Conservation (phyloP, 2,113 vertebrate species). For the Cyprinodon brontotheroides region DNA sequence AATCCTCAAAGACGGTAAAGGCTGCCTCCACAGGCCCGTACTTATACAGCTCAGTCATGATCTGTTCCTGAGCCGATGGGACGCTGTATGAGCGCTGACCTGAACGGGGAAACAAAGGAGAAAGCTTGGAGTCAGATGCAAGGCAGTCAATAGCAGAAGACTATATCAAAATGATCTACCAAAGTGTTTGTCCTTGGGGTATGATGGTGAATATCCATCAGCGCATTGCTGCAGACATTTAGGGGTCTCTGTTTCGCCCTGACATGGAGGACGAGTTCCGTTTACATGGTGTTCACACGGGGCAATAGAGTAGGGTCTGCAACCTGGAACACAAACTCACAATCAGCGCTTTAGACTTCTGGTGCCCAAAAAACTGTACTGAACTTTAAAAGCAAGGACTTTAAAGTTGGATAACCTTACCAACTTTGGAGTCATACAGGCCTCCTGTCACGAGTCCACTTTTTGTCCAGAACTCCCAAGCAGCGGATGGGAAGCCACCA, state of each 20-base stretch:
- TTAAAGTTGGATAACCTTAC: slow-evolving; percentile 70
- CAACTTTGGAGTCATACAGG: slow-evolving; percentile 85
- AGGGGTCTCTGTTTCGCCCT: slow-evolving; percentile 83
- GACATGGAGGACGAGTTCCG: slow-evolving; percentile 85
- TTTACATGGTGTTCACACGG: slow-evolving; percentile 94
- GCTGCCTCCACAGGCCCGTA: slow-evolving; percentile 88
- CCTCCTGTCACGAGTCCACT: slow-evolving; percentile 90
- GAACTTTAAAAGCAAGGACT: neutral
- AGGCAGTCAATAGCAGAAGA: neutral
- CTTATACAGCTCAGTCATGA: slow-evolving; percentile 91
- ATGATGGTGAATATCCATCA: slow-evolving; percentile 81
- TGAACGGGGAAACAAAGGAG: slow-evolving; percentile 17
- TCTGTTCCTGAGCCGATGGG: slow-evolving; percentile 80
- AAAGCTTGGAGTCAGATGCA: neutral
- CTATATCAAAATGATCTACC: slow-evolving; percentile 72
- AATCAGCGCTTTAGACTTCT: neutral
- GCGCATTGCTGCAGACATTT: slow-evolving; percentile 81
- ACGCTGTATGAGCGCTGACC: slow-evolving; percentile 82
- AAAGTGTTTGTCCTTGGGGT: slow-evolving; percentile 87
- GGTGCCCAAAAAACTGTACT: neutral
- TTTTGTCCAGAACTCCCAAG: slow-evolving; percentile 89
- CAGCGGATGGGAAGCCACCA: slow-evolving; percentile 84
- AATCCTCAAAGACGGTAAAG: slow-evolving; percentile 88
- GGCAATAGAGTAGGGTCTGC: slow-evolving; percentile 87
- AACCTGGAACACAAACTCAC: slow-evolving; percentile 77